Base-by-base conservation (phyloP, 2,797 vertebrate genomes). In the Pangasius sanitwongsei region DNA sequence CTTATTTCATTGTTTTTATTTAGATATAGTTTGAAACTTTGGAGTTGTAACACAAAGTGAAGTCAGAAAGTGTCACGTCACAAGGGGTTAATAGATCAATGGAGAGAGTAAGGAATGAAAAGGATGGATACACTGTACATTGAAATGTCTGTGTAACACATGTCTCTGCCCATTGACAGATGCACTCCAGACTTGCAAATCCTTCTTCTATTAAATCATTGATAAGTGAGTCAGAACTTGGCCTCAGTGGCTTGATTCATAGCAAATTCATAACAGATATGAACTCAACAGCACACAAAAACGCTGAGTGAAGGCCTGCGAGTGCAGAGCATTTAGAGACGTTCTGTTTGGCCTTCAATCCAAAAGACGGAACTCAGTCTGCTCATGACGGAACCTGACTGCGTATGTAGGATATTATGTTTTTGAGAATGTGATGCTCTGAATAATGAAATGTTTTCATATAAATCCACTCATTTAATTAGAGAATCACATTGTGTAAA, bases 291-390 rank as follows among this genome's bases (percentile, higher is more conserved):
- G 31, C 6, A 2, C 81, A 18, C 12, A 65, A 48, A 28, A 48
- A 31, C 1, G 13, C 20, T 5, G 16, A 31, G 44, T 50, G 15
- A 67, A 84, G 1, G 44, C 28, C 16, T 67, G 61, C 11, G 8
- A 12, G 28, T 23, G 9, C 28, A 85, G 28, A 63, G 37, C 23
- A 13, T 16, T 83, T 28, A 61, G 57, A 61, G 23, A 28, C 25
- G 7, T 83, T 83, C 20, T 61, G 80, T 82, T 82, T 81, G n/a
- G 53, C 53, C 53, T 57, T 81, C n/a, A 20, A 13, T 37, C n/a
- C 16, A 41, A 63, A 83, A 28, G 11, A 48, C 18, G 25, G 20
- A 37, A 61, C 34, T 61, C 34, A 25, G 2, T 28, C 37, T 37
- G 57, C 34, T 25, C 57, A 63, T 12, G 55, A 53, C 1, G 28